Evolutionary conservation across 2,797 vertebrate genomes (phyloP).

Genomic region (Saguinus oedipus): DNA sequence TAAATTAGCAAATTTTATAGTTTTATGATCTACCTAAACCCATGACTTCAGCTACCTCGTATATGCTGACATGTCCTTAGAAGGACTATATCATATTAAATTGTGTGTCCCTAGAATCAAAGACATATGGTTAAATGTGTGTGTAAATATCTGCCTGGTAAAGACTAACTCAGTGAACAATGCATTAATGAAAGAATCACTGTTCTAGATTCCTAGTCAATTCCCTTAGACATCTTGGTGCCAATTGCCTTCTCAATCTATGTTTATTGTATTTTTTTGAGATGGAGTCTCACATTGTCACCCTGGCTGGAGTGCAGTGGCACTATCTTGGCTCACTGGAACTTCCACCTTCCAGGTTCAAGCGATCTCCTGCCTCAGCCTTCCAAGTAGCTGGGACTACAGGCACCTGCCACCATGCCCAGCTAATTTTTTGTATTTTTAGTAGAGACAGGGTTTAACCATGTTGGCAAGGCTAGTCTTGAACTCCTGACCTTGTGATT

Average conservation of each 20-base stretch:
- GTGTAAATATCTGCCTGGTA: neutral
- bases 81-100: neutral
- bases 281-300: neutral
- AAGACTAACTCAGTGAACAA: neutral
- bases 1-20: neutral
- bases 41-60: neutral
- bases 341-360: neutral
- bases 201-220: neutral
- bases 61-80: neutral
- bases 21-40: constrained; percentile 14
- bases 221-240: neutral
- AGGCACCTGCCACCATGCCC: neutral
- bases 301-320: neutral
- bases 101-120: neutral
- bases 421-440: neutral
- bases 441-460: neutral
- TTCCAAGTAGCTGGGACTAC: neutral
- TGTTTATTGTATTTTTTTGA: neutral
- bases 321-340: neutral
- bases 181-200: neutral
- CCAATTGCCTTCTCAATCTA: neutral
- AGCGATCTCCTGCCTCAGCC: neutral
- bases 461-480: neutral
- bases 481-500: neutral
- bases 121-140: neutral